phyloP scores from a whole-genome alignment of 2,888 invertebrate species.

The Ormyrus rosae region DNA sequence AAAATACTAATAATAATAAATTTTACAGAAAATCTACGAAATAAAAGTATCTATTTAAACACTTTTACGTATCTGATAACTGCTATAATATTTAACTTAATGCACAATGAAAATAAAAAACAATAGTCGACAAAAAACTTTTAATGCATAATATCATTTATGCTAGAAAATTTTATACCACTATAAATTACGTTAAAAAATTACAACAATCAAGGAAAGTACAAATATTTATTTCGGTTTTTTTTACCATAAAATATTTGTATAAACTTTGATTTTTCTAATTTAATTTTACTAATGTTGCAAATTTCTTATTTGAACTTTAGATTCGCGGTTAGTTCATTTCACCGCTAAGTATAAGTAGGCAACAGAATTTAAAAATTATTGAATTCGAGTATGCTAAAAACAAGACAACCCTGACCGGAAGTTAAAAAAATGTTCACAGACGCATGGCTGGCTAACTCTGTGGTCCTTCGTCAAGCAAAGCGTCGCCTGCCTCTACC shows the following conservation, averaged over 20 bases:
- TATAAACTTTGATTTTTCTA: background rate
- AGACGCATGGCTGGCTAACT: constrained; percentile 77
- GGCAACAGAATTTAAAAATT: constrained; percentile 20
- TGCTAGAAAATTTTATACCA: background rate
- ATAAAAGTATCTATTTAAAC: background rate
- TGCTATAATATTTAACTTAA: background rate
- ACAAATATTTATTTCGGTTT: too few relatives aligned
- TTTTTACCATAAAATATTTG: background rate
- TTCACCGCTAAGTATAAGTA: background rate
- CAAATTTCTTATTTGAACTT: too few relatives aligned
- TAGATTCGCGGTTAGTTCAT: background rate
- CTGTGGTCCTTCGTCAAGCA: constrained; percentile 75
- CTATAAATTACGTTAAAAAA: background rate
- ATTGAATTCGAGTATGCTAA: constrained; percentile 20
- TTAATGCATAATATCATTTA: background rate
- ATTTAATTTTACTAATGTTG: background rate
- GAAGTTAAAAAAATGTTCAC: constrained; percentile 75
- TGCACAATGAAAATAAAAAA: too few relatives aligned
- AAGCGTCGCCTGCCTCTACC: constrained; percentile 76
- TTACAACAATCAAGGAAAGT: too few relatives aligned
- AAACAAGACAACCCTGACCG: constrained; percentile 63
- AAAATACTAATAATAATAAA: too few relatives aligned
- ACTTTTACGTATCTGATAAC: too few relatives aligned
- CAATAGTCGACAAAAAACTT: too few relatives aligned
- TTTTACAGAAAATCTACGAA: too few relatives aligned